Evolutionary conservation across 1,140 invertebrate genomes (phyloP).

Genomic region (Cotesia typhae): DNA sequence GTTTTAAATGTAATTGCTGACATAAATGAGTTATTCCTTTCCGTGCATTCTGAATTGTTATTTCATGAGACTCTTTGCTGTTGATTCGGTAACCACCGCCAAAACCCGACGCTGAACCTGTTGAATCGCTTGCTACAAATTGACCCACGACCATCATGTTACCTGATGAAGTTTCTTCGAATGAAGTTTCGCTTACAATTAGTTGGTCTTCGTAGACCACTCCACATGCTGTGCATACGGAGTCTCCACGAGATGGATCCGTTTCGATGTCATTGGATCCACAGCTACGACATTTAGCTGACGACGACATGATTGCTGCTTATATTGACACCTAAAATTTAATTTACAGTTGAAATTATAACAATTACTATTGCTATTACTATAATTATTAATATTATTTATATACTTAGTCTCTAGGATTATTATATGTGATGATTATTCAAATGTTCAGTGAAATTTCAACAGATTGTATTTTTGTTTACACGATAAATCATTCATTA

Average conservation of each 20-base stretch:
- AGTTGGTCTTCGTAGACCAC: conserved; percentile 94
- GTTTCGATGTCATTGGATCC: conserved; percentile 94
- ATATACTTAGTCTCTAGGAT: too few relatives aligned
- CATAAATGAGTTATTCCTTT: conserved; percentile 81
- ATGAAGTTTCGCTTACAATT: conserved; percentile 96
- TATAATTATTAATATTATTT: too few relatives aligned
- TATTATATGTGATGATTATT: too few relatives aligned
- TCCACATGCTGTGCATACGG: conserved; percentile 95
- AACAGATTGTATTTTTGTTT: too few relatives aligned
- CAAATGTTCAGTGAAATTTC: too few relatives aligned
- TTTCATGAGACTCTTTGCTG: conserved; percentile 87
- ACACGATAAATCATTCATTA: too few relatives aligned
- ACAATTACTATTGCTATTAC: too few relatives aligned
- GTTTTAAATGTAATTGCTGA: conserved; percentile 83
- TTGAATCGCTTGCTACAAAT: conserved; percentile 89
- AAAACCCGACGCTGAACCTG: conserved; percentile 81
- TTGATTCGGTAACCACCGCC: conserved; percentile 81
- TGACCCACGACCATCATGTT: conserved; percentile 88
- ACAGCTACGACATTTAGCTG: conserved; percentile 87
- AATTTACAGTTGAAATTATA: too few relatives aligned
- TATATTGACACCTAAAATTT: too few relatives aligned
- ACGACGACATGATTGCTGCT: conserved; percentile 54
- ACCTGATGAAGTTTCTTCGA: conserved; percentile 91
- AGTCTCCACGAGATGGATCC: conserved; percentile 91
- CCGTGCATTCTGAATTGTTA: conserved; percentile 89